Percentiles rank a stretch among this genome's conserved stretches.
phyloP scores from a whole-genome alignment of 1,140 invertebrate genomes.

The Pogonognathellus flavescens region DNA sequence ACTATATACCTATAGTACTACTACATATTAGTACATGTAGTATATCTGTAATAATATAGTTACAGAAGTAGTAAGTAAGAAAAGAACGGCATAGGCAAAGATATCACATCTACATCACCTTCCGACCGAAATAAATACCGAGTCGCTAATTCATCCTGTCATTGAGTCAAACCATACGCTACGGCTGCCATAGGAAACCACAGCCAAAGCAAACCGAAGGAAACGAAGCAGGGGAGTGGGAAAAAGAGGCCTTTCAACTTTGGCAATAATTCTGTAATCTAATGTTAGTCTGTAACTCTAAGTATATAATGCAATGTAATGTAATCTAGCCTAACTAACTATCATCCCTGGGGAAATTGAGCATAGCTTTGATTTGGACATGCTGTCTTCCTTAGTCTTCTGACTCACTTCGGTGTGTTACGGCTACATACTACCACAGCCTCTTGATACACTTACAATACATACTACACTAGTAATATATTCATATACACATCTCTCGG shows the following conservation, averaged over 20 bases:
- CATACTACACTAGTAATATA: neutral
- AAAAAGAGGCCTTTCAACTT: constrained; percentile 50
- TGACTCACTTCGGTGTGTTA: neutral
- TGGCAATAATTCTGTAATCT: constrained; percentile 50
- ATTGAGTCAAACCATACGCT: constrained; percentile 42
- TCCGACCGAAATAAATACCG: constrained; percentile 49
- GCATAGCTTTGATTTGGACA: constrained; percentile 45
- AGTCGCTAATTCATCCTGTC: constrained; percentile 49
- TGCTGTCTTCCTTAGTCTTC: constrained; percentile 8
- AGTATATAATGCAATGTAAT: constrained; percentile 50
- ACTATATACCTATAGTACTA: neutral
- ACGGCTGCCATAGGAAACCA: constrained; percentile 19
- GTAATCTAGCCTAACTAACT: constrained; percentile 50
- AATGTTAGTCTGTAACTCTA: constrained; percentile 50
- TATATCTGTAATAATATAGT: too few relatives aligned
- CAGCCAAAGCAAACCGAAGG: constrained; percentile 25
- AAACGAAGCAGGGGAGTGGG: constrained; percentile 43
- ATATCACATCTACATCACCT: constrained; percentile 47
- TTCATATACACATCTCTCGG: neutral
- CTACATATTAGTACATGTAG: neutral
- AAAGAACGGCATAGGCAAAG: constrained; percentile 25
- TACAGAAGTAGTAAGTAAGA: constrained; percentile 11
- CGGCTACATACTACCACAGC: neutral
- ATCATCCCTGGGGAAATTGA: constrained; percentile 48
- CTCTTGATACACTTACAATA: neutral